Base-by-base conservation (phyloP, 2,888 invertebrate genomes). In the Drosophila suboccidentalis region DNA sequence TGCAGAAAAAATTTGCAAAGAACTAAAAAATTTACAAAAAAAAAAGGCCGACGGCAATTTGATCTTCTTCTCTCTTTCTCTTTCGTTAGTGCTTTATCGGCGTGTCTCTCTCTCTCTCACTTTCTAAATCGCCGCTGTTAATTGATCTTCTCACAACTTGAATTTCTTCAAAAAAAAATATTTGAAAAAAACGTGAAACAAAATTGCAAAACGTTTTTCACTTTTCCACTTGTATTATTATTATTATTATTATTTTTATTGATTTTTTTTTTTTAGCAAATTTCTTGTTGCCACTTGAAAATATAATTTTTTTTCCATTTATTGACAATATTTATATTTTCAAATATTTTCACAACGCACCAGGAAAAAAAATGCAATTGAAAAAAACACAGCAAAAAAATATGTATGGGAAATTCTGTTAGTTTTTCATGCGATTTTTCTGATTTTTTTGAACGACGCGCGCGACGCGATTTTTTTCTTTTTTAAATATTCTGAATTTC, bases 381-480 rank as follows among this genome's bases (percentile, higher is more conserved):
- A 50, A 26, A 59, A 59, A 49, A 62, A 15, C 77, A 76, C 76
- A 76, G 38, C 8, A 76, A 76, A 76, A 77, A 72, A 75, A 75
- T 29, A 1, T 32, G 29, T 29, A 15, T 6, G 32, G 26, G 10
- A 75, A 64, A 70, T 69, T 32, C 61, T 69, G 80, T 69, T 79
- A 17, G 54, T 58, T 63, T 55, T 50, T 59, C 32, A 44, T 13
- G 26, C 2, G 17, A 36, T 29, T 41, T 54, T 53, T 49, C 9
- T 29, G 11, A n/a, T 44, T 29, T 22, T 22, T 19, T 19, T 19
- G 26, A 17, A 15, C 15, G n/a, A 11, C n/a, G 64, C 80, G 75
- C 75, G 76, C 80, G 77, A 66, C 77, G 80, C 77, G 81, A 15
- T 15, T 57, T 36, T 53, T 53, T n/a, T n/a, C n/a, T n/a, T n/a